A percentile compares a stretch with the other conserved stretches of the same genome.
Evolutionary conservation across 2,888 invertebrate genomes (phyloP).

Genomic region (Xylota segnis): DNA sequence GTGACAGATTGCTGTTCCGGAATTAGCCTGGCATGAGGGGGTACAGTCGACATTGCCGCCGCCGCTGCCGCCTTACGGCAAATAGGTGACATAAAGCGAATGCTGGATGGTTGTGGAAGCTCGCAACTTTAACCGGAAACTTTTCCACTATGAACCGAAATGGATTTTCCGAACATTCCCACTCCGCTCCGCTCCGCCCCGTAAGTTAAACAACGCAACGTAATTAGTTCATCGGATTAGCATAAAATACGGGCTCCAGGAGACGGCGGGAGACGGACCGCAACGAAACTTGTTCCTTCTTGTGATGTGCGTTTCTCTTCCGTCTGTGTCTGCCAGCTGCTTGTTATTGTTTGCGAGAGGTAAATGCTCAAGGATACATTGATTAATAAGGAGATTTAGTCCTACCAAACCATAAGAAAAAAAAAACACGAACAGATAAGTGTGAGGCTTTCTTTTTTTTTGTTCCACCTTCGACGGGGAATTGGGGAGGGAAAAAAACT

Average conservation of each 20-base stretch:
- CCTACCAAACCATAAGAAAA: background rate
- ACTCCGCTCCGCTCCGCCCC: background rate
- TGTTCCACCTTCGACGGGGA: constrained; percentile 1
- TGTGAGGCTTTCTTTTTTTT: background rate
- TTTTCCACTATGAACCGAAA: constrained; percentile 71
- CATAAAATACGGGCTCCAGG: constrained; percentile 70
- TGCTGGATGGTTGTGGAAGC: background rate
- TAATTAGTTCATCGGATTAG: constrained; percentile 73
- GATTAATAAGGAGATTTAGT: constrained; percentile 67
- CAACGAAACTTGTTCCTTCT: constrained; percentile 54
- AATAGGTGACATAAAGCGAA: constrained; percentile 54
- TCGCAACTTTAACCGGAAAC: constrained; percentile 64
- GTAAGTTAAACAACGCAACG: constrained; percentile 69
- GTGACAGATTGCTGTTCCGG: constrained; percentile 74
- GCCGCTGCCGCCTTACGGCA: background rate
- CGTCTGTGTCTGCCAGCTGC: constrained; percentile 43
- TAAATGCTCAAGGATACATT: constrained; percentile 61
- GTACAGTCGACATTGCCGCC: constrained; percentile 14
- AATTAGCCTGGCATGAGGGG: constrained; percentile 42
- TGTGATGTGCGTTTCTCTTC: constrained; percentile 11
- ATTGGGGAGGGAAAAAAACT: constrained; percentile 10
- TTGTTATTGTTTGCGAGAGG: constrained; percentile 56
- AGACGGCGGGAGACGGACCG: constrained; percentile 36
- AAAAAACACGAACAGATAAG: background rate
- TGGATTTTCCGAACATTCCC: constrained; percentile 38